Conservation (phyloP, 1,140 invertebrate species). For the Drosophila littoralis region DNA sequence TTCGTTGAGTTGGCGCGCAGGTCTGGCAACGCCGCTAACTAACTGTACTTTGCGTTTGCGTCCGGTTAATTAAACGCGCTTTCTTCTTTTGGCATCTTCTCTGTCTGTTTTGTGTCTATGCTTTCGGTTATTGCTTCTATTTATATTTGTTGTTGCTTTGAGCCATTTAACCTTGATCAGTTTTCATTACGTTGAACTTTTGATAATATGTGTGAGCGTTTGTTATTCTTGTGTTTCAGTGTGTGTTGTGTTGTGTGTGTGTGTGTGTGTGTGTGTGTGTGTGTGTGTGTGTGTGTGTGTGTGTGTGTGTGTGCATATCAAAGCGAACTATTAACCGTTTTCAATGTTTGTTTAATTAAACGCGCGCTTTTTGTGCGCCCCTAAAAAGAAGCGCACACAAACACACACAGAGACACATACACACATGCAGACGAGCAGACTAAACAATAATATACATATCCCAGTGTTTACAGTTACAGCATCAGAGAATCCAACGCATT, state of each 20-base stretch:
- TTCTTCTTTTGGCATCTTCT: conserved; percentile 51
- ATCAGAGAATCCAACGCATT: neutral
- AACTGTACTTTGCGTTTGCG: conserved; percentile 18
- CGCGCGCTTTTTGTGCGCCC: conserved; percentile 27
- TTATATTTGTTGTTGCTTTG: conserved; percentile 19
- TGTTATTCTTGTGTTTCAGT: too few relatives aligned
- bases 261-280: conserved; percentile 10
- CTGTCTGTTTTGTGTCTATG: conserved; percentile 22
- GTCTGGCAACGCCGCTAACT: conserved; percentile 2
- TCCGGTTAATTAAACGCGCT: conserved; percentile 59
- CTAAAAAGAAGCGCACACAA: conserved; percentile 37
- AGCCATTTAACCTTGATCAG: conserved; percentile 72
- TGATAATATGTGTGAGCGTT: conserved; percentile 25
- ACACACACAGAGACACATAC: conserved; percentile 30
- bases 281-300: conserved; percentile 16
- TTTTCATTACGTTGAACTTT: conserved; percentile 73
- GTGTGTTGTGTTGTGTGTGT: conserved; percentile 15
- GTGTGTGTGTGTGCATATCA: conserved; percentile 31
- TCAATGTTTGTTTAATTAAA: conserved; percentile 48
- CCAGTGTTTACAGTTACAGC: conserved; percentile 10
- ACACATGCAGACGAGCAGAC: neutral
- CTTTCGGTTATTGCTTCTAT: conserved; percentile 13
- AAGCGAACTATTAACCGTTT: conserved; percentile 51
- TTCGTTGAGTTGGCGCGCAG: too few relatives aligned
- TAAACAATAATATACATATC: neutral